phyloP scores from a whole-genome alignment of 2,888 invertebrate species.

The Eristalinus aeneus region DNA sequence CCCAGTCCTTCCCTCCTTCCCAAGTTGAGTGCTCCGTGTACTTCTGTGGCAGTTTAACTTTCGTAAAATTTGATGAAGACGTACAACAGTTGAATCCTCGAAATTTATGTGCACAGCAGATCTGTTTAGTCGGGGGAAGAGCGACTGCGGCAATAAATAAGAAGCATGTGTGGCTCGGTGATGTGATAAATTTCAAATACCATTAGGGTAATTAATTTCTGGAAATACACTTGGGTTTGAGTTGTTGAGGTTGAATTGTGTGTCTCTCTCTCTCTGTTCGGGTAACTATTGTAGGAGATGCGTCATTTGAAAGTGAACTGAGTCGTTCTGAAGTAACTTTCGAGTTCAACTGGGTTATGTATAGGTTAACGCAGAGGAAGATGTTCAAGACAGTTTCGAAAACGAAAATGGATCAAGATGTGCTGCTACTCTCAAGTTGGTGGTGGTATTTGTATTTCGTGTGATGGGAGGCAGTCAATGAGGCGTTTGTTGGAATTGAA shows the following conservation, averaged over 20 bases:
- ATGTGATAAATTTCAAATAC: slow-evolving; percentile 65
- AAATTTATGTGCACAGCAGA: slow-evolving; percentile 61
- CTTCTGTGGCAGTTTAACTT: slow-evolving; percentile 52
- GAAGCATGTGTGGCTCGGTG: slow-evolving; percentile 57
- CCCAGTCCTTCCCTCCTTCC: not conserved
- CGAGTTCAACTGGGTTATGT: no score
- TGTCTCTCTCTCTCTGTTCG: no score
- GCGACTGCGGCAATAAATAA: slow-evolving; percentile 48
- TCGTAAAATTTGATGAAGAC: slow-evolving; percentile 58
- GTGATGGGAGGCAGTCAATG: no score
- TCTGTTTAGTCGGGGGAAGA: slow-evolving; percentile 22
- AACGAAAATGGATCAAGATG: no score
- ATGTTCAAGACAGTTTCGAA: not conserved
- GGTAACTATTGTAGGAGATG: not conserved
- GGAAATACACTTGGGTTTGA: not conserved
- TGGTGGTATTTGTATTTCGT: no score
- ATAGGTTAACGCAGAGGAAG: not conserved
- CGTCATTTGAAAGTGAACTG: not conserved
- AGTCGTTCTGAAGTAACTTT: not conserved
- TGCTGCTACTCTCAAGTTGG: no score
- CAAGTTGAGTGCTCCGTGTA: not conserved
- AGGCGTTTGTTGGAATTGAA: no score
- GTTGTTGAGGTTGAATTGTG: not conserved
- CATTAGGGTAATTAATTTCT: slow-evolving; percentile 67
- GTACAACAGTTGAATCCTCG: slow-evolving; percentile 51